A percentile compares a stretch with the other conserved stretches of the same genome.
phyloP scores from a whole-genome alignment of 2,888 invertebrate genomes.

The Stenurella melanura region DNA sequence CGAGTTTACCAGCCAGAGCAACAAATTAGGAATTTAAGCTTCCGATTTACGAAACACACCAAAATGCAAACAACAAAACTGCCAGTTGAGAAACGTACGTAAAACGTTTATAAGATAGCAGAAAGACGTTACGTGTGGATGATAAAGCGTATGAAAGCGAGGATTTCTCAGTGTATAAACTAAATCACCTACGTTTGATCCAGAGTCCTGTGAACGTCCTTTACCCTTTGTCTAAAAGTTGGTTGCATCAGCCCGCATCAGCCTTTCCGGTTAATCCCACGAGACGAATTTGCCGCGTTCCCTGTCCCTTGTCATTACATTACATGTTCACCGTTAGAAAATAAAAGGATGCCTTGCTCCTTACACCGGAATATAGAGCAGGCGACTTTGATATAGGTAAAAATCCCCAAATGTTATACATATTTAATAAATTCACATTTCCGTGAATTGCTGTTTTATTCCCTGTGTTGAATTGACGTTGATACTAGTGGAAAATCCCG shows the following conservation, averaged over 20 bases:
- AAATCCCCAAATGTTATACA: conserved; percentile 24
- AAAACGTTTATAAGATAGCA: conserved; percentile 6
- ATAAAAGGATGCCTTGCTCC: conserved; percentile 12
- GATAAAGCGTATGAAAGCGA: conserved; percentile 17
- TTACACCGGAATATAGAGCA: not conserved
- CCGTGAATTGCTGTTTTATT: not conserved
- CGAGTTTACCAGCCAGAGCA: not conserved
- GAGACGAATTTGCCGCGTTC: conserved; percentile 25
- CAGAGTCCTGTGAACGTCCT: conserved; percentile 5
- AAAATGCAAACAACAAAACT: not conserved
- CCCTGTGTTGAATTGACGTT: not conserved
- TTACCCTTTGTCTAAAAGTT: conserved; percentile 22
- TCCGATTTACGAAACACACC: not conserved
- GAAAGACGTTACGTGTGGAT: conserved; percentile 12
- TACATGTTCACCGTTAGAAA: conserved; percentile 27
- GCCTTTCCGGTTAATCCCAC: conserved; percentile 36
- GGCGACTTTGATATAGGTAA: conserved; percentile 30
- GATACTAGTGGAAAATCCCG: not conserved
- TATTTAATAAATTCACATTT: conserved; percentile 22
- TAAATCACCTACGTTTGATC: conserved; percentile 25
- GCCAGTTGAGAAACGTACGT: conserved; percentile 3
- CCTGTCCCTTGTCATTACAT: conserved; percentile 39
- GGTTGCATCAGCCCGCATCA: conserved; percentile 22
- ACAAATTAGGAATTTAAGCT: not conserved
- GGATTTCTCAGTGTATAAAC: conserved; percentile 5